These are phyloP conservation scores for Deilephila porcellus DNA, from an alignment of 2,888 invertebrate genomes.

Conservation along the genomic window DNA sequence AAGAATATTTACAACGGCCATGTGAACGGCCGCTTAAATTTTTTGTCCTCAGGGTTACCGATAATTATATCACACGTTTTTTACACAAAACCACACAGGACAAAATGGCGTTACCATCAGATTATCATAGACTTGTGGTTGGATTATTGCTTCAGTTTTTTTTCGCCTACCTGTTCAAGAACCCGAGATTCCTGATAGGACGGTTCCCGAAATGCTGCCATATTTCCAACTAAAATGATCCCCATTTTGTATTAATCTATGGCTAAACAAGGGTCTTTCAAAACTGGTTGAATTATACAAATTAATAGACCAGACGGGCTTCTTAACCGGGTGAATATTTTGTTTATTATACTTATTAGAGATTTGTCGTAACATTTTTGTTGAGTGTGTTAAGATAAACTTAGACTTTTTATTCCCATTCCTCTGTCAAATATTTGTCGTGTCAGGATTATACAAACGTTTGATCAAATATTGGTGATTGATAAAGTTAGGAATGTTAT, in stretches of 20 bases:
- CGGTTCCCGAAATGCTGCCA: conserved; percentile 64
- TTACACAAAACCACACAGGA: conserved; percentile 82
- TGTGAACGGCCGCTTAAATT: conserved; percentile 61
- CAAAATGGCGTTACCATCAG: conserved; percentile 85
- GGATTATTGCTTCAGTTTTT: conserved; percentile 84
- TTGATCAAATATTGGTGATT: conserved; percentile 57
- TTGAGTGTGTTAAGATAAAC: conserved; percentile 75
- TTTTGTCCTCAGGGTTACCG: conserved; percentile 71
- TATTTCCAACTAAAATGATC: conserved; percentile 58
- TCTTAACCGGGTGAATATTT: conserved; percentile 82
- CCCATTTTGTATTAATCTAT: conserved; percentile 16
- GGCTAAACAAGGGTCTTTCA: conserved; percentile 40
- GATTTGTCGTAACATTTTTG: conserved; percentile 81
- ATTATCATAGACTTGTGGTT: conserved; percentile 81
- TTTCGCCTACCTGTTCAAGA: conserved; percentile 77
- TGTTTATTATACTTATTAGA: conserved; percentile 83
- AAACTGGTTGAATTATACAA: conserved; percentile 62
- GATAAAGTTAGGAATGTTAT: conserved; percentile 51
- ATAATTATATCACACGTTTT: conserved; percentile 85
- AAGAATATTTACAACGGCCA: conserved; percentile 33
- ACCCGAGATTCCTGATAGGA: conserved; percentile 68
- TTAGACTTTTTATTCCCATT: conserved; percentile 61
- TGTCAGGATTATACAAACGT: conserved; percentile 61
- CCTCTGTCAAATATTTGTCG: conserved; percentile 67
- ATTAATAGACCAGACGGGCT: conserved; percentile 82